Evolutionary conservation across 2,888 invertebrate genomes (phyloP).

Genomic region (Dolichomitus sp.): DNA sequence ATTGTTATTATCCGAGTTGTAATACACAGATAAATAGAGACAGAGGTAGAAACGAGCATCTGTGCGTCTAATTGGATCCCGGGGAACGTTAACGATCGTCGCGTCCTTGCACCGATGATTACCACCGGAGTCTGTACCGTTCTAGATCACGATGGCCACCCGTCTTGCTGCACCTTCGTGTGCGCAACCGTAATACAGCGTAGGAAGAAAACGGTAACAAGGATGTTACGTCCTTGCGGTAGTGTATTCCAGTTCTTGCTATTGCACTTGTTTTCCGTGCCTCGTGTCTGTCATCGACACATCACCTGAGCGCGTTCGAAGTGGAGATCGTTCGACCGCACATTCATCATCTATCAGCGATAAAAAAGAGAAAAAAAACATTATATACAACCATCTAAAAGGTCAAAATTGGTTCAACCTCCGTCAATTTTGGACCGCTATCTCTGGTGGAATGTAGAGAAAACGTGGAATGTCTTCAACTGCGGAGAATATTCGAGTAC

Average conservation of each 20-base stretch:
- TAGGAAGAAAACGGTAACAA: conserved; percentile 80
- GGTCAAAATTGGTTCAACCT: conserved; percentile 26
- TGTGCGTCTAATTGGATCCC: conserved; percentile 66
- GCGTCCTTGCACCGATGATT: conserved; percentile 79
- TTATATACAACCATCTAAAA: conserved; percentile 4
- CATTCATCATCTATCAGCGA: background rate
- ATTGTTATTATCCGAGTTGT: conserved; percentile 22
- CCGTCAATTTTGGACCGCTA: background rate
- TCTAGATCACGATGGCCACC: conserved; percentile 73
- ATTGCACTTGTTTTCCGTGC: conserved; percentile 38
- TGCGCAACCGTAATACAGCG: conserved; percentile 36
- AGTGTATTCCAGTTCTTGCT: background rate
- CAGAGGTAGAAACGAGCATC: conserved; percentile 50
- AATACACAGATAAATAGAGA: conserved; percentile 38
- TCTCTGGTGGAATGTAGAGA: background rate
- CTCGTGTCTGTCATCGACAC: conserved; percentile 30
- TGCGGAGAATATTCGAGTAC: conserved; percentile 47
- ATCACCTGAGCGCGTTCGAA: background rate
- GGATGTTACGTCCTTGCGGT: conserved; percentile 79
- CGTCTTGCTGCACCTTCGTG: conserved; percentile 36
- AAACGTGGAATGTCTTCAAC: conserved; percentile 24
- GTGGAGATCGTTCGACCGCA: background rate
- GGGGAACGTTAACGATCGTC: conserved; percentile 75
- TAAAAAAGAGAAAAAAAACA: background rate
- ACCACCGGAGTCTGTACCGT: conserved; percentile 60